Evolutionary conservation across 1,140 invertebrate genomes (phyloP), one percentile per base, ranked within the genome.

Genomic region (Mercenaria mercenaria): DNA sequence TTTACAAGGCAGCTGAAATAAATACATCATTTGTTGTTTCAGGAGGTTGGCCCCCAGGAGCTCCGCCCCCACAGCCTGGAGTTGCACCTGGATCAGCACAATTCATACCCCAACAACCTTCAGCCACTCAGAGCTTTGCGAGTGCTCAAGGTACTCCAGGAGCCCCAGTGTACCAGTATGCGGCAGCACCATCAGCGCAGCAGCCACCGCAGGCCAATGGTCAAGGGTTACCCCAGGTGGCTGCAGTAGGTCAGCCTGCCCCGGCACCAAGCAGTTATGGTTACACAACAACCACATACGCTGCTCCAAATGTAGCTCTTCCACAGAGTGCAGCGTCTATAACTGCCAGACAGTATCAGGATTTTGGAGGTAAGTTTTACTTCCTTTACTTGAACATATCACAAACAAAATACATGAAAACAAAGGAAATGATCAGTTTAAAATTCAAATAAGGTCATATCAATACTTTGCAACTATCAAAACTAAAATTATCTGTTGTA

Each of bases 81-180:
- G 50, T 59, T 18, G 43, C 83, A 15, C 83, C 67, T 29, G 81
- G n/a, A 43, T 41, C 59, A 6, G 59, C 81, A 47, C 64, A 67
- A 20, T 85, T 52, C 64, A 26, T 83, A 52, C 29, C 59, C 13
- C 79, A 81, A 37, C 72, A 39, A n/a, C 67, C 32, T 15, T 1
- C 76, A 56, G 47, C 1, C 10, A 59, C n/a, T 37, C 76, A 79
- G 47, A 52, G 11, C 32, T 76, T 76, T 50, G 47, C 77, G 20
- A 59, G 77, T 61, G 61, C 80, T n/a, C 72, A 61, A n/a, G 32
- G 69, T 6, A 26, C 72, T 20, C 85, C 72, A 11, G 85, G 85
- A 2, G 59, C 85, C 20, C 74, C 69, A 59, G 59, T 79, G 15
- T 87, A 87, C 39, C 85, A 87, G 74, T 87, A 87, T 50, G 29